Conservation (phyloP, 2,797 vertebrate species). For the Leuciscus waleckii region DNA sequence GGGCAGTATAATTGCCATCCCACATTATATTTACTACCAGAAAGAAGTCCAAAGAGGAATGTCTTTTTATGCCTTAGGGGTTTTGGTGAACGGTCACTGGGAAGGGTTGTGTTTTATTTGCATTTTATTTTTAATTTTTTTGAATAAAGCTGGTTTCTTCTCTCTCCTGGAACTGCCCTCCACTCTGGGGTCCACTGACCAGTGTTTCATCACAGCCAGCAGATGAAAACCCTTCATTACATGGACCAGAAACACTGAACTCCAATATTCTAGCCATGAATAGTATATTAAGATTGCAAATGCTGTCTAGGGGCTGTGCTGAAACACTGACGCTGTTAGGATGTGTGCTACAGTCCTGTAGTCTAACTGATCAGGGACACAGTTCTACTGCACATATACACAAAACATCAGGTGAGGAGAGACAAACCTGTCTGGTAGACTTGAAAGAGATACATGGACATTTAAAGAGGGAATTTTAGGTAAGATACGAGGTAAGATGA, state of each 20-base stretch:
- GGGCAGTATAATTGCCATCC: constrained; percentile 5
- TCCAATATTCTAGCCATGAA: neutral
- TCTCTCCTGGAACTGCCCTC: constrained; percentile 75
- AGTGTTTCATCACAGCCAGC: constrained; percentile 71
- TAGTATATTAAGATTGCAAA: neutral
- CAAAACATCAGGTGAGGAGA: constrained; percentile 26
- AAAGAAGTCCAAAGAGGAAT: constrained; percentile 4
- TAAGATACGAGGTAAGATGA: neutral
- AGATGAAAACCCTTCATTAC: constrained; percentile 53
- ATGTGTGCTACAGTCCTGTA: constrained; percentile 59
- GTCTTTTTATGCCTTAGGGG: constrained; percentile 15
- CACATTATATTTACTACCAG: neutral
- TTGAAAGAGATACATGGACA: constrained; percentile 25
- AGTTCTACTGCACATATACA: constrained; percentile 38
- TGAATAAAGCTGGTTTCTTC: constrained; percentile 61
- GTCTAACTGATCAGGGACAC: constrained; percentile 49
- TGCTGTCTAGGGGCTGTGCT: constrained; percentile 61
- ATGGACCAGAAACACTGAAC: neutral
- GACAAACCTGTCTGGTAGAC: neutral
- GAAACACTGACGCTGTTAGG: constrained; percentile 69
- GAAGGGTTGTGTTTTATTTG: constrained; percentile 66
- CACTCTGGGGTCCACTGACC: constrained; percentile 62
- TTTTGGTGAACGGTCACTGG: constrained; percentile 62
- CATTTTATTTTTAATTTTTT: constrained; percentile 57
- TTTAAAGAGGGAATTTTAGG: constrained; percentile 19